A percentile compares a stretch with the other conserved stretches of the same genome.
phyloP scores from a whole-genome alignment of 1,140 invertebrate species.

The Eueides isabella region DNA sequence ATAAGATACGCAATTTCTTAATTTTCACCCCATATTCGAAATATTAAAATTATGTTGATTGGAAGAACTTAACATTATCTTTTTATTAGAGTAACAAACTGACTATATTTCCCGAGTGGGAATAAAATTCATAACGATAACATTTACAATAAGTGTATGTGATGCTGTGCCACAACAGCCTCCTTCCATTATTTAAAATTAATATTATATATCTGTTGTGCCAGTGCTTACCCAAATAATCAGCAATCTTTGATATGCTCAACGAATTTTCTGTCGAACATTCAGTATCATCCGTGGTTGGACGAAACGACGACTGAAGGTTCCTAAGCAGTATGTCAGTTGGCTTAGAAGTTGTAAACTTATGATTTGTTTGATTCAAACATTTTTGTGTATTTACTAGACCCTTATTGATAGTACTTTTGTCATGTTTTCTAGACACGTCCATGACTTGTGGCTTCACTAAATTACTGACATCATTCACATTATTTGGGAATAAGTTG shows the following conservation, averaged over 20 bases:
- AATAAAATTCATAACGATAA: too few species aligned
- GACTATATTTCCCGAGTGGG: too few species aligned
- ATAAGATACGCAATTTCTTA: too few species aligned
- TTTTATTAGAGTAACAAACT: too few species aligned
- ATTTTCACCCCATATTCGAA: too few species aligned
- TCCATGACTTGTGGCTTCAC: conserved; percentile 29
- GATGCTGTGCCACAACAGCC: too few species aligned
- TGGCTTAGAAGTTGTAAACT: conserved; percentile 46
- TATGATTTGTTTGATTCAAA: conserved; percentile 25
- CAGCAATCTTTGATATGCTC: conserved; percentile 73
- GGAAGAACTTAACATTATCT: too few species aligned
- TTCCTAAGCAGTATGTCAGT: conserved; percentile 54
- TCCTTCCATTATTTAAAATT: too few species aligned
- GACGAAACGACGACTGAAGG: conserved; percentile 50
- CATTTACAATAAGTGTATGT: too few species aligned
- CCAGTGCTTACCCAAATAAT: conserved; percentile 62
- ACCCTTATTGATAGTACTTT: conserved; percentile 8
- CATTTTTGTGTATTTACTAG: conserved; percentile 12
- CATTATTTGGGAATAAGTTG: conserved; percentile 27
- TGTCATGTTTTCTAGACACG: conserved; percentile 27
- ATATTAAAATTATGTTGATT: too few species aligned
- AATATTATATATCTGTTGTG: too few species aligned
- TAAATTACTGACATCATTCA: not conserved
- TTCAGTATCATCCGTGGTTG: conserved; percentile 58
- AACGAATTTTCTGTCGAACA: conserved; percentile 64